These are phyloP conservation scores for Pachyrhynchus sulphureomaculatus DNA, from an alignment of 1,140 invertebrate genomes.

Conservation along the genomic window DNA sequence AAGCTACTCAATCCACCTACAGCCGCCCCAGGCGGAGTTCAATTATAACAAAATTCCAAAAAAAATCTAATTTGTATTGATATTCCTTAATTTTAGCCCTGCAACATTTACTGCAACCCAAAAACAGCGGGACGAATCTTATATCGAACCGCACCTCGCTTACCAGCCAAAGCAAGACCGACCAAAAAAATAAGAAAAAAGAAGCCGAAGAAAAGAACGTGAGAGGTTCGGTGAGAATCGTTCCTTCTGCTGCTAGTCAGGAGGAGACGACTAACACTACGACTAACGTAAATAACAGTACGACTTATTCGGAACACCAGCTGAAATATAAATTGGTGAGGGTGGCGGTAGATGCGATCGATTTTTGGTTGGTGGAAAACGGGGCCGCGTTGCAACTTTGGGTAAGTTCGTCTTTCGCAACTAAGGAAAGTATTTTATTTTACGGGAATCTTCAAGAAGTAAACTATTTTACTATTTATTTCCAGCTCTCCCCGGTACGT, in stretches of 20 bases:
- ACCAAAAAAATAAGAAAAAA: conserved; percentile 22
- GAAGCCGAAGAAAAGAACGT: conserved; percentile 28
- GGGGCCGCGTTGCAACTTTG: conserved; percentile 85
- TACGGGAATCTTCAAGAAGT: not conserved
- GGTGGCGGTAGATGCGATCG: conserved; percentile 86
- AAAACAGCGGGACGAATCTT: conserved; percentile 28
- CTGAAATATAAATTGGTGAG: conserved; percentile 95
- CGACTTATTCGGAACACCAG: conserved; percentile 39
- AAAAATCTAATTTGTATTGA: too few species aligned
- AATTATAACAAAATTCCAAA: too few species aligned
- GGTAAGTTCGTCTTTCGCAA: conserved; percentile 53
- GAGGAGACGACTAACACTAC: not conserved
- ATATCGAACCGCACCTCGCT: conserved; percentile 11
- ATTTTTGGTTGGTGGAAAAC: conserved; percentile 87
- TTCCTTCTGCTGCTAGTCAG: too few species aligned
- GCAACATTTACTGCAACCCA: conserved; percentile 43
- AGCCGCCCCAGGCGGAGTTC: too few species aligned
- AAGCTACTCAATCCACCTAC: too few species aligned
- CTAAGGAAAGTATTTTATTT: too few species aligned
- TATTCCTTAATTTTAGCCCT: conserved; percentile 36
- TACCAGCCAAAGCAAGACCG: conserved; percentile 16
- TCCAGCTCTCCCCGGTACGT: conserved; percentile 78
- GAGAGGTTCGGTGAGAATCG: conserved; percentile 17
- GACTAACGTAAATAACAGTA: not conserved
- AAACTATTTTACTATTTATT: conserved; percentile 9